A percentile compares a stretch with the other conserved stretches of the same genome.
Conservation (phyloP, 1,140 invertebrate genomes). For the Thalassaphorura encarpata region DNA sequence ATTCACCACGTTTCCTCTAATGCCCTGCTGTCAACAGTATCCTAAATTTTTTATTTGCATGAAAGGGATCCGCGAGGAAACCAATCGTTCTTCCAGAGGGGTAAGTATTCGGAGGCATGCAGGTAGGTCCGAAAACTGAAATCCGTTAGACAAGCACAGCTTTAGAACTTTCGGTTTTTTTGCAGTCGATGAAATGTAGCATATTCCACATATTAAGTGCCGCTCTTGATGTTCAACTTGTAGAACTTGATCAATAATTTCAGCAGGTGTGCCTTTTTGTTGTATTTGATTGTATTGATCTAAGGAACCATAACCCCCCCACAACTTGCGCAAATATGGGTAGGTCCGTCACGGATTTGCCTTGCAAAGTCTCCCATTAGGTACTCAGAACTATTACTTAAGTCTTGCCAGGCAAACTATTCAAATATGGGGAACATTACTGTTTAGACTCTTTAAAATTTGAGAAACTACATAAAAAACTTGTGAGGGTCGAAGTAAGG, state of each 20-base stretch:
- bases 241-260: too few relatives aligned
- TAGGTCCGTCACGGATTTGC: too few relatives aligned
- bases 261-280: too few relatives aligned
- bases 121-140: constrained; percentile 10
- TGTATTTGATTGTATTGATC: background rate
- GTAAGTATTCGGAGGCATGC: background rate
- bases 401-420: too few relatives aligned
- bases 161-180: background rate
- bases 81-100: constrained; percentile 11
- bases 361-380: too few relatives aligned
- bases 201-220: background rate
- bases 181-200: background rate
- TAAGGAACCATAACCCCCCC: too few relatives aligned
- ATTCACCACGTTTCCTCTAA: constrained; percentile 19
- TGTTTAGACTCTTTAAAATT: too few relatives aligned
- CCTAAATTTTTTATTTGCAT: constrained; percentile 11
- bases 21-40: background rate
- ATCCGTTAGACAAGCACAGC: constrained; percentile 12
- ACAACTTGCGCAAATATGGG: too few relatives aligned
- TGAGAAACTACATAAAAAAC: too few relatives aligned
- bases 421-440: too few relatives aligned
- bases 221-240: background rate
- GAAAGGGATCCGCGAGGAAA: constrained; percentile 13
- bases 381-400: too few relatives aligned
- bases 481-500: too few relatives aligned